phyloP scores from a whole-genome alignment of 2,797 vertebrate species.

The Benthosema pterotum region DNA sequence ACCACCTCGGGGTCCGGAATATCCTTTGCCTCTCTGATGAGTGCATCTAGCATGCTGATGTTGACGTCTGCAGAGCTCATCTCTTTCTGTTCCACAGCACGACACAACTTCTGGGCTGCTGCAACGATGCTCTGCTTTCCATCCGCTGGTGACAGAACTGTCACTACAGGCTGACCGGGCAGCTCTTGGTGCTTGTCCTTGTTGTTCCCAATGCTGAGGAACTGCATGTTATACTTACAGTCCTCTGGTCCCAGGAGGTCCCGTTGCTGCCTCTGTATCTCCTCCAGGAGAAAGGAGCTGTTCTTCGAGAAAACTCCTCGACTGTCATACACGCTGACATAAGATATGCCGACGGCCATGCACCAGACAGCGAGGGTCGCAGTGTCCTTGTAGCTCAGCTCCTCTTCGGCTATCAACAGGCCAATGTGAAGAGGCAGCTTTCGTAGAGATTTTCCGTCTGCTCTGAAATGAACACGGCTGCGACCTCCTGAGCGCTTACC shows the following conservation, averaged over 20 bases:
- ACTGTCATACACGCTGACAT: conserved; percentile 94
- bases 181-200: conserved; percentile 84
- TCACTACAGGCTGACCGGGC: conserved; percentile 87
- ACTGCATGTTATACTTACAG: conserved; percentile 83
- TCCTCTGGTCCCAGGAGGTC: conserved; percentile 87
- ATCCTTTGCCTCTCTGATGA: conserved; percentile 89
- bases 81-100: conserved; percentile 90
- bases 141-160: conserved; percentile 92
- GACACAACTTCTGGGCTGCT: conserved; percentile 91
- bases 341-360: conserved; percentile 95
- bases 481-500: conserved; percentile 41
- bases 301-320: conserved; percentile 96
- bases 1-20: conserved; percentile 96
- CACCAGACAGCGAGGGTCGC: conserved; percentile 97
- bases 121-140: conserved; percentile 91
- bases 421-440: conserved; percentile 92
- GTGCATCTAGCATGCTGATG: conserved; percentile 85
- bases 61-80: conserved; percentile 88
- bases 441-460: conserved; percentile 83
- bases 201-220: conserved; percentile 80
- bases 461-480: conserved; percentile 70
- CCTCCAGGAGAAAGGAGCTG: conserved; percentile 90
- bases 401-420: conserved; percentile 88
- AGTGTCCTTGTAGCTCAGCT: conserved; percentile 89
- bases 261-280: conserved; percentile 91